Evolutionary conservation across 2,797 vertebrate genomes (phyloP).

Genomic region (Corythornis leucogaster): DNA sequence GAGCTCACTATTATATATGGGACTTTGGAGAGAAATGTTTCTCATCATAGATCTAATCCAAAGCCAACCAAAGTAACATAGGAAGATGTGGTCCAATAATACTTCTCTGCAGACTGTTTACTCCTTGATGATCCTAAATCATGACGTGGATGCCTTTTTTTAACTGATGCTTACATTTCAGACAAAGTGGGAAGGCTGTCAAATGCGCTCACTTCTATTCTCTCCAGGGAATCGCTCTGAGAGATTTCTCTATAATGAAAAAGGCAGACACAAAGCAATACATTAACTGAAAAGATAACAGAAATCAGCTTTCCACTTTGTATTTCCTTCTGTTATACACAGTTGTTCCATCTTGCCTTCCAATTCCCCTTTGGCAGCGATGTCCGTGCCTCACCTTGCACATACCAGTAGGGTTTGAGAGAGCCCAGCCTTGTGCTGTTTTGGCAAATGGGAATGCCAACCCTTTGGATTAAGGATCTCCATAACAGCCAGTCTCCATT

Average conservation of each 20-base stretch:
- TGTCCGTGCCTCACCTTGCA: neutral
- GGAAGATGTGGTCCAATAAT: neutral
- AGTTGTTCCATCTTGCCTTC: neutral
- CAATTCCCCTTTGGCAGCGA: neutral
- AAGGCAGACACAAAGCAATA: neutral
- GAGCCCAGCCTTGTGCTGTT: neutral
- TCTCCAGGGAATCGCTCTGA: constrained; percentile 87
- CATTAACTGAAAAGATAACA: neutral
- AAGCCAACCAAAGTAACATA: constrained; percentile 20
- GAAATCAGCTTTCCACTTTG: neutral
- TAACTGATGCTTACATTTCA: constrained; percentile 85
- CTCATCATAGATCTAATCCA: constrained; percentile 40
- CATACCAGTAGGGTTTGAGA: neutral
- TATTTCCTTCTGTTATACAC: neutral
- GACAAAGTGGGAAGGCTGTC: constrained; percentile 86
- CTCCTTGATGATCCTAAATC: constrained; percentile 2
- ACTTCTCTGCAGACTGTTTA: constrained; percentile 2
- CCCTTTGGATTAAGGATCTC: neutral
- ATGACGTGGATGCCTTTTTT: neutral
- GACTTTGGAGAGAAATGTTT: constrained; percentile 49
- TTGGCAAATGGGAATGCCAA: neutral
- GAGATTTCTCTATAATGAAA: constrained; percentile 83
- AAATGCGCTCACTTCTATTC: constrained; percentile 85
- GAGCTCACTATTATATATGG: constrained; percentile 29
- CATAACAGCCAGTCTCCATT: neutral